Conservation (phyloP, 2,888 invertebrate species). For the Keiferia lycopersicella region DNA sequence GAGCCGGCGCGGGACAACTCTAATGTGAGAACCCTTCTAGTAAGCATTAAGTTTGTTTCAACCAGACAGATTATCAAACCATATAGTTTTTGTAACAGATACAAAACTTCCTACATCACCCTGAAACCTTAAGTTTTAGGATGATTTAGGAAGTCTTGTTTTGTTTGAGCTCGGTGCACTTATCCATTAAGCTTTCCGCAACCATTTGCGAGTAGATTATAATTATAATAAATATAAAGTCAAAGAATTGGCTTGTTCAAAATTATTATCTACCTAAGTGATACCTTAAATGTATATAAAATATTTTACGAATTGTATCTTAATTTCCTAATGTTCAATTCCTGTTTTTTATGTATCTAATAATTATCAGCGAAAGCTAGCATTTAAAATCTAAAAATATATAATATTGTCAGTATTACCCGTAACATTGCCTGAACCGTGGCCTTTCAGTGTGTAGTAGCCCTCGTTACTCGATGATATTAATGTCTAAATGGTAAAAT, state of each 20-base stretch:
- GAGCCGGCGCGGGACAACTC: background rate
- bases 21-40: background rate
- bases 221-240: background rate
- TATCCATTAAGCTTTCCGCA: background rate
- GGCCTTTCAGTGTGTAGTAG: slow-evolving; percentile 30
- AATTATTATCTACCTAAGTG: slow-evolving; percentile 4
- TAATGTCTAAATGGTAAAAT: slow-evolving; percentile 29
- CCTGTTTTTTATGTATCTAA: background rate
- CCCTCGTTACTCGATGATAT: slow-evolving; percentile 44
- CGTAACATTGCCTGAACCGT: slow-evolving; percentile 1
- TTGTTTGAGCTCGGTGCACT: background rate
- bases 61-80: background rate
- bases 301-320: background rate
- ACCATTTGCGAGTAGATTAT: background rate
- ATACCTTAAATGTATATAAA: slow-evolving; percentile 5
- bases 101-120: background rate
- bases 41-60: background rate
- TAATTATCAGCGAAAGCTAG: slow-evolving; percentile 1
- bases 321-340: background rate
- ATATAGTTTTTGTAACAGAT: background rate
- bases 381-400: slow-evolving; percentile 2
- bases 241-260: background rate
- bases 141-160: no score
- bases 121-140: no score
- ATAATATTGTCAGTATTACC: background rate